Percentiles rank a stretch among this genome's conserved stretches.
These are phyloP conservation scores for Uria lomvia DNA, from an alignment of 2,113 vertebrate species.

Conservation along the genomic window DNA sequence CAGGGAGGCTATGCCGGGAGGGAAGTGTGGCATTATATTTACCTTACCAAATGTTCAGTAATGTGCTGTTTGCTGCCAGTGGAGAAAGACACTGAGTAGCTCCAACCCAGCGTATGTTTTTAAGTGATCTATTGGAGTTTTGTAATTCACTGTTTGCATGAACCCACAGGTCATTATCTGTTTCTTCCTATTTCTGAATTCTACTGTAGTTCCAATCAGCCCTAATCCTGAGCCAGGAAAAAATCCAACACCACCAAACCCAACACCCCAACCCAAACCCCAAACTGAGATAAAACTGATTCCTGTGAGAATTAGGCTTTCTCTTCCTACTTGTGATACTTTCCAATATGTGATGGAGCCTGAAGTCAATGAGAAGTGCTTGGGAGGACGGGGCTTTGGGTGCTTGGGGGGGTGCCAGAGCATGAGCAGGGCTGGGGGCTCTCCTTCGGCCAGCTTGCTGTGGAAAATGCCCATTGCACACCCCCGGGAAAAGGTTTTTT, in stretches of 20 bases:
- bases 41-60: not conserved
- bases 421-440: not conserved
- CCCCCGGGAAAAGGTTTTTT: not conserved
- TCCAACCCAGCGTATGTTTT: not conserved
- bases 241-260: not conserved
- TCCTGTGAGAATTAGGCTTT: not conserved
- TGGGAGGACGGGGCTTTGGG: not conserved
- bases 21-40: not conserved
- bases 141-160: not conserved
- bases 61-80: not conserved
- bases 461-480: not conserved
- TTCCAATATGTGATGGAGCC: not conserved
- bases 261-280: not conserved
- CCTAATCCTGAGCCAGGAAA: not conserved
- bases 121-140: not conserved
- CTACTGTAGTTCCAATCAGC: not conserved
- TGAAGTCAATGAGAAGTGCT: not conserved
- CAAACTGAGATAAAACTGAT: not conserved
- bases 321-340: not conserved
- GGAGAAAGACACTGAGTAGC: not conserved
- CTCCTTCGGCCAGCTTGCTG: not conserved
- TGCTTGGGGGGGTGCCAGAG: fast-evolving
- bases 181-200: not conserved
- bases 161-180: not conserved
- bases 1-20: not conserved